phyloP scores from a whole-genome alignment of 1,140 invertebrate species.

The Pseudobourletiella spinata region DNA sequence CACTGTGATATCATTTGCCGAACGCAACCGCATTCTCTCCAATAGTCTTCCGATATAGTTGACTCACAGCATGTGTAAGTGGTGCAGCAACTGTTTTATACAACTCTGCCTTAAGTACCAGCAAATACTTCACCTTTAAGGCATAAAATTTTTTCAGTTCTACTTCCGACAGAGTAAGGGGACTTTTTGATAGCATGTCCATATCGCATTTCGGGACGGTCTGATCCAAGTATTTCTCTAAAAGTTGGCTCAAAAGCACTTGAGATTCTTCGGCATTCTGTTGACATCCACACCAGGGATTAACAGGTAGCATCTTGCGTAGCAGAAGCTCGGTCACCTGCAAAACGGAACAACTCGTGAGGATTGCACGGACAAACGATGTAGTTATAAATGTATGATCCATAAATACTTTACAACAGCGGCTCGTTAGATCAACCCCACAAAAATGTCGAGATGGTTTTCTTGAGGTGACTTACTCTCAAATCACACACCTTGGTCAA shows the following conservation, averaged over 20 bases:
- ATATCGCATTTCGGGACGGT: background rate
- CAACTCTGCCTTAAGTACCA: background rate
- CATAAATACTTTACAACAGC: background rate
- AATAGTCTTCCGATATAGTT: background rate
- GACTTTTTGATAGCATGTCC: background rate
- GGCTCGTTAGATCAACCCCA: background rate
- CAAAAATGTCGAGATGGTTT: background rate
- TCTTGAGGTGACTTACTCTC: background rate
- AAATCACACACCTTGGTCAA: background rate
- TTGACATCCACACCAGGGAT: background rate
- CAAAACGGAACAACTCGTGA: background rate
- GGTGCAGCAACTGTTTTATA: background rate
- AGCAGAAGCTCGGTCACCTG: background rate
- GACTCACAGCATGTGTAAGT: background rate
- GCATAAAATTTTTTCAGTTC: constrained; percentile 6
- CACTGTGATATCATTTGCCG: too few species aligned
- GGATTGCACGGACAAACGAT: background rate
- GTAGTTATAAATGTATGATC: background rate
- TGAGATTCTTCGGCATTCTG: background rate
- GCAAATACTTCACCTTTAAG: background rate
- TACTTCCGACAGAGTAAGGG: background rate
- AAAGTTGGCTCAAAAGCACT: background rate
- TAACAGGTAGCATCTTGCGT: background rate
- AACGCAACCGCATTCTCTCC: background rate
- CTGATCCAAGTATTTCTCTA: background rate